These are phyloP conservation scores for Marasmarcha lunaedactyla DNA, from an alignment of 2,888 invertebrate genomes.

Conservation along the genomic window DNA sequence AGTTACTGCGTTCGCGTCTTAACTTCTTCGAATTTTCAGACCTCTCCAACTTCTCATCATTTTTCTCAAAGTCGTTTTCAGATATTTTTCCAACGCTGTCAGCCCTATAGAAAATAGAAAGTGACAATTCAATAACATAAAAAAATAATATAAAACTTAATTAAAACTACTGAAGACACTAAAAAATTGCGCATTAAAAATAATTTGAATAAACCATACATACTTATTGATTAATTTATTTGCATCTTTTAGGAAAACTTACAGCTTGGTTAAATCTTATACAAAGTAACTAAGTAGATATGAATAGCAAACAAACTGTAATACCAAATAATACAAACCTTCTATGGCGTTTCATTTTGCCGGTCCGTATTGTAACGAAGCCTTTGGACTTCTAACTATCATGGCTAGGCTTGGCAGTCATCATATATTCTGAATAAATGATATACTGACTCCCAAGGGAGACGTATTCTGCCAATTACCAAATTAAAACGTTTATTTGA, in stretches of 20 bases:
- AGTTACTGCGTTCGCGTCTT: constrained; percentile 19
- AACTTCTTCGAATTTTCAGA: constrained; percentile 12
- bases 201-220: too few relatives aligned
- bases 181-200: too few relatives aligned
- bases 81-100: constrained; percentile 20
- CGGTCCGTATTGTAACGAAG: neutral
- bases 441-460: constrained; percentile 16
- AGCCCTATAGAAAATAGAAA: constrained; percentile 20
- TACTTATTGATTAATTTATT: too few relatives aligned
- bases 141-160: too few relatives aligned
- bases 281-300: too few relatives aligned
- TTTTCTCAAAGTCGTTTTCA: constrained; percentile 22
- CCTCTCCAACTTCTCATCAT: constrained; percentile 12
- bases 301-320: too few relatives aligned
- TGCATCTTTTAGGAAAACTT: too few relatives aligned
- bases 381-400: neutral
- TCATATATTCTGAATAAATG: neutral
- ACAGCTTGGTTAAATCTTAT: too few relatives aligned
- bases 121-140: too few relatives aligned
- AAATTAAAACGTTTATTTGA: constrained; percentile 19
- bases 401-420: neutral
- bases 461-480: constrained; percentile 18
- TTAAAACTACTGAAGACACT: too few relatives aligned
- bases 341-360: neutral
- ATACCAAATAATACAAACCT: too few relatives aligned